phyloP scores from a whole-genome alignment of 2,888 invertebrate species.

The Helobdella robusta region DNA sequence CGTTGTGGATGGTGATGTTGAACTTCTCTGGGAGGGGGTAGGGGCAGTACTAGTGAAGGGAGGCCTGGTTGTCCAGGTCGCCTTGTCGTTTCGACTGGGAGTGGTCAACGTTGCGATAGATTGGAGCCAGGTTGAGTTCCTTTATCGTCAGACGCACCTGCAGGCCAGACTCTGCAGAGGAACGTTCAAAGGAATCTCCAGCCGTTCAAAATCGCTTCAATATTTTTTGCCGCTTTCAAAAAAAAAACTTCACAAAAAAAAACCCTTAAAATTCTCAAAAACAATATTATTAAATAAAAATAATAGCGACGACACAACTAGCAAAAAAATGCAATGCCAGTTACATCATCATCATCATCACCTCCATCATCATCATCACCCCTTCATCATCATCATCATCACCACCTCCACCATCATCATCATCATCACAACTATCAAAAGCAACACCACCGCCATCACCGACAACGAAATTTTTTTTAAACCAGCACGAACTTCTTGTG shows the following conservation, averaged over 20 bases:
- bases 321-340: too few species aligned
- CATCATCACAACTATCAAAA: too few species aligned
- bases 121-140: slow-evolving; percentile 36
- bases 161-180: slow-evolving; percentile 31
- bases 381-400: too few species aligned
- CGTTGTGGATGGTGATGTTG: slow-evolving; percentile 37
- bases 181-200: neutral
- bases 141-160: slow-evolving; percentile 29
- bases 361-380: too few species aligned
- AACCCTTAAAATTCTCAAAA: too few species aligned
- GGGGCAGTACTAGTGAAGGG: slow-evolving; percentile 40
- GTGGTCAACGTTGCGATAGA: slow-evolving; percentile 35
- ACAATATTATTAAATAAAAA: too few species aligned
- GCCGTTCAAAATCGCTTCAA: neutral
- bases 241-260: too few species aligned
- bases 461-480: too few species aligned
- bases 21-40: slow-evolving; percentile 44
- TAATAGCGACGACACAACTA: too few species aligned
- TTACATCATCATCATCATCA: too few species aligned
- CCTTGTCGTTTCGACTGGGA: slow-evolving; percentile 33
- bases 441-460: too few species aligned
- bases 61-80: slow-evolving; percentile 27
- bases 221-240: neutral
- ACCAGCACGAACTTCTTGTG: slow-evolving; percentile 31
- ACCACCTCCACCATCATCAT: too few species aligned